Evolutionary conservation across 2,888 invertebrate genomes (phyloP), one percentile per base, ranked within the genome.

Genomic region (Hedya salicella): DNA sequence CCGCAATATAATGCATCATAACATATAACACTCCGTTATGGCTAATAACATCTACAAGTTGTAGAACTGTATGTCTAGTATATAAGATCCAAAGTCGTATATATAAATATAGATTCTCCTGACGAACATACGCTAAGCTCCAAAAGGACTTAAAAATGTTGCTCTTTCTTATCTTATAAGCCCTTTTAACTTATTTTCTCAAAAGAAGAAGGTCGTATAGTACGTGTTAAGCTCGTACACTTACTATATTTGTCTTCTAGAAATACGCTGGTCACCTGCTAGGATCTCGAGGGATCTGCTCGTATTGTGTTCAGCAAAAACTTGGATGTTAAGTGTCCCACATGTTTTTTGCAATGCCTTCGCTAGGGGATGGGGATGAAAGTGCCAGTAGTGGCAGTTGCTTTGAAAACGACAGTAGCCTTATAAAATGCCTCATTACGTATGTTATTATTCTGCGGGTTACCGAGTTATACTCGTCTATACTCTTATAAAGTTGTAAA

Each of bases 331-430:
- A 57, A 57, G 57, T 57, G 57, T 3, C 17, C n/a, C 36, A 36
- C 9, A 36, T 44, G 16, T 39, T 52, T 52, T 57, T 46, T 46
- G 30, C 30, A 13, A 57, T 13, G 36, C 36, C 25, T 36, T 36
- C 11, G 36, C 36, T 13, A 14, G 13, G 54, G 21, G 9, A 25
- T 17, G 3, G 11, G 44, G 42, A 36, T 6, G 56, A 32, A 57
- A 57, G 57, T 46, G 57, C 44, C 57, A 57, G 30, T 46, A 57
- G 57, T 46, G 57, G 46, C 57, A 57, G 30, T 46, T 44, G 25
- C 5, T 3, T 46, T 57, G 57, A 57, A 5, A 57, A 8, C 44
- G 17, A 32, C 53, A 21, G 36, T 9, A 19, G 19, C n/a, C 6
- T 49, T 48, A 17, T 19, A 19, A 6, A 36, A 36, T 11, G 11